phyloP scores from a whole-genome alignment of 30 jellyfish, hydroid and myxozoan genomes.

The Aurelia coerulea region DNA sequence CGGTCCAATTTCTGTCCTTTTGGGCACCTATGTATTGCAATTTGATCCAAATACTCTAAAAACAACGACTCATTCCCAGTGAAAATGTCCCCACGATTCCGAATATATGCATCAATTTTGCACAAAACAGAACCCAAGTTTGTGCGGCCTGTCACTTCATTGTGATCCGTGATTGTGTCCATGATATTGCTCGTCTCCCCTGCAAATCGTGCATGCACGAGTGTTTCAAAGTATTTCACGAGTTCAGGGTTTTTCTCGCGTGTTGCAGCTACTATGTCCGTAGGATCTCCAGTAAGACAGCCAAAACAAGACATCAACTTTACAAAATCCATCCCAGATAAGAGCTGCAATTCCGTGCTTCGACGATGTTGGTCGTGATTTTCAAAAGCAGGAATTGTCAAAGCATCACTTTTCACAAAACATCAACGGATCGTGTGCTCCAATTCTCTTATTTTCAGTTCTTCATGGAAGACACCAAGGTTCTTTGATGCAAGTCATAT shows the following conservation, averaged over 20 bases:
- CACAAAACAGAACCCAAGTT: slow-evolving; percentile 36
- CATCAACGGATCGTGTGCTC: too few species aligned
- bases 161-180: slow-evolving; percentile 49
- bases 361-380: too few species aligned
- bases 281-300: slow-evolving; percentile 50
- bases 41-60: slow-evolving; percentile 25
- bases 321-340: slow-evolving; percentile 7
- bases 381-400: too few species aligned
- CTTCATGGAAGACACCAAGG: too few species aligned
- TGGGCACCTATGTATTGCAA: slow-evolving; percentile 27
- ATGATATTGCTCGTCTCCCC: slow-evolving; percentile 62
- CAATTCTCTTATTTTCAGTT: too few species aligned
- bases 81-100: slow-evolving; percentile 38
- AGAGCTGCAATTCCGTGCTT: too few species aligned
- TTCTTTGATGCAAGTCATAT: too few species aligned
- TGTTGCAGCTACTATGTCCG: slow-evolving; percentile 33
- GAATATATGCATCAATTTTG: slow-evolving; percentile 39
- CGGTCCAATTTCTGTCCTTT: slow-evolving; percentile 5
- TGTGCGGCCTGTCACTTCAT: background rate
- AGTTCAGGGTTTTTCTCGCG: slow-evolving; percentile 37
- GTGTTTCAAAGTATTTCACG: slow-evolving; percentile 20
- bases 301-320: slow-evolving; percentile 42
- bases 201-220: slow-evolving; percentile 28
- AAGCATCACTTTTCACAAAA: too few species aligned
- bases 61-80: slow-evolving; percentile 65